Conservation (phyloP, 2,797 vertebrate genomes). For the Spondyliosoma cantharus region DNA sequence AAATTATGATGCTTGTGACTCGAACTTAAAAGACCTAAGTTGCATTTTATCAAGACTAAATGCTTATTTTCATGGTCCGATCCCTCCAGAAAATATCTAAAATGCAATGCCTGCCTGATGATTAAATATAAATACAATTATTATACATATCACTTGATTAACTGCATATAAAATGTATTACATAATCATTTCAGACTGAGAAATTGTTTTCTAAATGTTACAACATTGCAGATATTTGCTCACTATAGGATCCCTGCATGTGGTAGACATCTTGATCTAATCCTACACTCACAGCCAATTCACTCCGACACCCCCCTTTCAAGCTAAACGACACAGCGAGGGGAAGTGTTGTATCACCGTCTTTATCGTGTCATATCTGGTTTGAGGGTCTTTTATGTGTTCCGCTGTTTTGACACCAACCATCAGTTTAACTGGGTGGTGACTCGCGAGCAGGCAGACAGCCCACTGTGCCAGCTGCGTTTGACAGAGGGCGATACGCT, state of each 20-base stretch:
- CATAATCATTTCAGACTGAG: not conserved
- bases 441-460: conserved; percentile 26
- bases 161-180: not conserved
- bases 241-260: not conserved
- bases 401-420: conserved; percentile 36
- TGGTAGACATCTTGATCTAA: not conserved
- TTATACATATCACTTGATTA: not conserved
- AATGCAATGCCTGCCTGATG: not conserved
- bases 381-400: conserved; percentile 51
- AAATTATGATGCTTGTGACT: not conserved
- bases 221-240: not conserved
- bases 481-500: conserved; percentile 43
- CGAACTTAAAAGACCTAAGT: not conserved
- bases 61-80: not conserved
- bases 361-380: conserved; percentile 62
- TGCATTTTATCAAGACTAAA: not conserved
- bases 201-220: not conserved
- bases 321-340: conserved; percentile 36
- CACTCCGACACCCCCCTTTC: conserved; percentile 30
- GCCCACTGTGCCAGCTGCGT: conserved; percentile 46
- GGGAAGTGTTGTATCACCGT: conserved; percentile 27
- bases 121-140: not conserved
- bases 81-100: not conserved
- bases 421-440: conserved; percentile 47
- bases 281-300: conserved; percentile 9